Percentiles rank a stretch among this genome's conserved stretches.
phyloP scores from a whole-genome alignment of 92 coral and sea anemone species.

The Heteractis magnifica region DNA sequence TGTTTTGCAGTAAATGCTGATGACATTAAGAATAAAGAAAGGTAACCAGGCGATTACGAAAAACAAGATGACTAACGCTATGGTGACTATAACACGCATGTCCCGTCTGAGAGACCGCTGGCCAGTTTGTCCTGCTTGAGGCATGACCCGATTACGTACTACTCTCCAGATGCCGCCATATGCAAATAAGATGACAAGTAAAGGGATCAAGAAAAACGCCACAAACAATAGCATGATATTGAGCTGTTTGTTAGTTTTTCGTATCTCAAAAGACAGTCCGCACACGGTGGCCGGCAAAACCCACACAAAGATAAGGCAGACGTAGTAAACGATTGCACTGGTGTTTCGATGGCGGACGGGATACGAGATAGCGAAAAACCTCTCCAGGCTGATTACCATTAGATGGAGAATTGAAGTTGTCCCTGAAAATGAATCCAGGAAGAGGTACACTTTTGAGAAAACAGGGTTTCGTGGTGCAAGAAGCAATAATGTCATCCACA shows the following conservation, averaged over 20 bases:
- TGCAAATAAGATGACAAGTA: slow-evolving; percentile 66
- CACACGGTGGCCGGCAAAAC: slow-evolving; percentile 65
- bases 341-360: slow-evolving; percentile 87
- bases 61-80: slow-evolving; percentile 79
- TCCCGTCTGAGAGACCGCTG: slow-evolving; percentile 74
- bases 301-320: slow-evolving; percentile 67
- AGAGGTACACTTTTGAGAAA: slow-evolving; percentile 32
- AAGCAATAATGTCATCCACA: slow-evolving; percentile 65
- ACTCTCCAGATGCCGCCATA: slow-evolving; percentile 77
- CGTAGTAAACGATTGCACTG: slow-evolving; percentile 52
- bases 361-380: slow-evolving; percentile 72
- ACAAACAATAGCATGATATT: slow-evolving; percentile 68
- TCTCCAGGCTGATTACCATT: slow-evolving; percentile 77
- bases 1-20: slow-evolving; percentile 49
- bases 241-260: slow-evolving; percentile 35
- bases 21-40: slow-evolving; percentile 68
- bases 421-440: slow-evolving; percentile 73
- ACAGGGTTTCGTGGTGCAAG: slow-evolving; percentile 26
- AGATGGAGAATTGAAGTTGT: slow-evolving; percentile 75
- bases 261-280: slow-evolving; percentile 39
- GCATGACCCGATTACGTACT: slow-evolving; percentile 62
- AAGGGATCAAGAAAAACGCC: slow-evolving; percentile 65
- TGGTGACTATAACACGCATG: slow-evolving; percentile 90
- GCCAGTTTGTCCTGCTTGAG: slow-evolving; percentile 51
- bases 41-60: slow-evolving; percentile 87